These are phyloP conservation scores for Melinaea marsaeus DNA, from an alignment of 2,888 invertebrate species.

Conservation along the genomic window DNA sequence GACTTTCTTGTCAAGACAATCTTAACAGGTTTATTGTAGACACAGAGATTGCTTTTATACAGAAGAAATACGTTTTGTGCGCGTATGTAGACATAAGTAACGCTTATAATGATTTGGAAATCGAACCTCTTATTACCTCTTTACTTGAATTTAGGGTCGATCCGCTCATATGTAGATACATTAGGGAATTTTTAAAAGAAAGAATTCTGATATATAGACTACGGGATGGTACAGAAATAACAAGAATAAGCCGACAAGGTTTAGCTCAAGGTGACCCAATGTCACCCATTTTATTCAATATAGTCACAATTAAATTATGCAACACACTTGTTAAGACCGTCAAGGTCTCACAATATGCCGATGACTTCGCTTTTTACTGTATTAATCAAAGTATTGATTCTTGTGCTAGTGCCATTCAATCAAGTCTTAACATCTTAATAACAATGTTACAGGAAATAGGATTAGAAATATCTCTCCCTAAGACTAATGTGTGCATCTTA, in stretches of 20 bases:
- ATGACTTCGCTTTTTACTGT: background rate
- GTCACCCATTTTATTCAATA: slow-evolving; percentile 1
- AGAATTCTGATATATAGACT: too few relatives aligned
- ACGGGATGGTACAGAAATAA: background rate
- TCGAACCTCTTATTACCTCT: slow-evolving; percentile 5
- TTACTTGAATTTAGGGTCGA: background rate
- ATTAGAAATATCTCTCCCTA: background rate
- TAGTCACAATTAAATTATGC: too few relatives aligned
- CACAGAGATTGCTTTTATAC: too few relatives aligned
- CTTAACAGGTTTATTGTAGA: background rate
- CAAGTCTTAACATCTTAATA: background rate
- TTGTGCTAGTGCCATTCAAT: background rate
- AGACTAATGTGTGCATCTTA: slow-evolving; percentile 2
- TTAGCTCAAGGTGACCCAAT: slow-evolving; percentile 1
- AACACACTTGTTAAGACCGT: too few relatives aligned
- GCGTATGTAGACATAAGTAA: background rate
- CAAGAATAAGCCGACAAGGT: background rate
- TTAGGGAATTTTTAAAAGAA: too few relatives aligned
- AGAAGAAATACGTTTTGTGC: background rate
- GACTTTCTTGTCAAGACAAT: slow-evolving; percentile 5
- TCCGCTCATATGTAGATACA: too few relatives aligned
- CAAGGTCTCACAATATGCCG: too few relatives aligned
- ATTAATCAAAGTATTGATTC: background rate
- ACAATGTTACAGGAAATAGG: slow-evolving; percentile 2
- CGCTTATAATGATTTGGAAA: slow-evolving; percentile 3